Conservation (phyloP, 1,140 invertebrate genomes). For the Lepidurus couesii region DNA sequence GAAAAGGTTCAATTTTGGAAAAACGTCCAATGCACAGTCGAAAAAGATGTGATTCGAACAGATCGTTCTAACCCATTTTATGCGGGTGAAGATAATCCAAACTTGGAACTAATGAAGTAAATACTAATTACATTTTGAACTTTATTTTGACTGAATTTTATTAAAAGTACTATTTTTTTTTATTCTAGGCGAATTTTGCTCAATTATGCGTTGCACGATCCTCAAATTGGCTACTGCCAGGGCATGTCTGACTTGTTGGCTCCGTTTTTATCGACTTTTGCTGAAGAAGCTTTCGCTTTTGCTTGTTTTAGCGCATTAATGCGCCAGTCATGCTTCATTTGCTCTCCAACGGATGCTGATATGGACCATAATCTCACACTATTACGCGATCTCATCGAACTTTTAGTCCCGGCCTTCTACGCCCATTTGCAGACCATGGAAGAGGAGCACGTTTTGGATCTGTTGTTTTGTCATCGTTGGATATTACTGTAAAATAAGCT, state of each 20-base stretch:
- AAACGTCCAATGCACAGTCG: conserved; percentile 83
- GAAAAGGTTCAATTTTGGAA: conserved; percentile 73
- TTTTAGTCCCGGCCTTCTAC: conserved; percentile 84
- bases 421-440: conserved; percentile 62
- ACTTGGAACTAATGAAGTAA: conserved; percentile 81
- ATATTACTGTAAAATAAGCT: conserved; percentile 63
- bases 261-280: conserved; percentile 76
- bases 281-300: conserved; percentile 82
- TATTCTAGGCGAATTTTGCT: conserved; percentile 70
- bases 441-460: conserved; percentile 75
- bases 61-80: conserved; percentile 86
- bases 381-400: conserved; percentile 72
- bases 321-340: conserved; percentile 80
- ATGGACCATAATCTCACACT: conserved; percentile 89
- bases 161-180: conserved; percentile 23
- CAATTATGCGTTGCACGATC: conserved; percentile 85
- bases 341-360: conserved; percentile 83
- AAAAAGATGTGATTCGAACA: conserved; percentile 87
- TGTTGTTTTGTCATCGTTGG: conserved; percentile 89
- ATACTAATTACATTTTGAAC: conserved; percentile 34
- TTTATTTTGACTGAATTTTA: neutral
- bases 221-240: conserved; percentile 75
- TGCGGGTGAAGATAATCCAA: conserved; percentile 84
- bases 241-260: conserved; percentile 89
- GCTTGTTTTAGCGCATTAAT: conserved; percentile 93